These are phyloP conservation scores for Zygogramma bicolorata DNA, from an alignment of 2,888 invertebrate genomes.

Conservation along the genomic window DNA sequence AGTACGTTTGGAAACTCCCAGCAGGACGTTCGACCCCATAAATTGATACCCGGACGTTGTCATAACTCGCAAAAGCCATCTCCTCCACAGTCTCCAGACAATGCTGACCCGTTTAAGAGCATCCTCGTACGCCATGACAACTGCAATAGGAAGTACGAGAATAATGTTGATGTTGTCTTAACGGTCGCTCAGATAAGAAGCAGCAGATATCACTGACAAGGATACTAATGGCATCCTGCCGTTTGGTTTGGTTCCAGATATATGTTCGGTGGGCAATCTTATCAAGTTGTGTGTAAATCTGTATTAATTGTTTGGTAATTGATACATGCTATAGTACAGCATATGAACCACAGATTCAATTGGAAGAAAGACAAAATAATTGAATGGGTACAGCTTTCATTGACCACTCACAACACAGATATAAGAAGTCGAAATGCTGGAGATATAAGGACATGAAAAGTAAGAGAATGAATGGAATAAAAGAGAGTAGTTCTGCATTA, in stretches of 20 bases:
- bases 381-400: no score
- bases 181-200: constrained; percentile 4
- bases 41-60: constrained; percentile 29
- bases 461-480: no score
- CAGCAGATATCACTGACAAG: background rate
- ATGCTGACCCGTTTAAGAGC: constrained; percentile 20
- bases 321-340: background rate
- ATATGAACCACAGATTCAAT: no score
- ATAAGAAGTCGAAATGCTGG: no score
- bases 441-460: no score
- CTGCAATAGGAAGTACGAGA: background rate
- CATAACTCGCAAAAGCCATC: constrained; percentile 34
- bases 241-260: background rate
- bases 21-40: constrained; percentile 32
- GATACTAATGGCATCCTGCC: background rate
- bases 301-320: background rate
- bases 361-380: no score
- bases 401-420: no score
- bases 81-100: constrained; percentile 32
- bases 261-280: background rate
- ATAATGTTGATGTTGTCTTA: background rate
- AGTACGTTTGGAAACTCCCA: background rate
- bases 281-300: background rate
- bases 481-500: no score
- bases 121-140: constrained; percentile 20